phyloP scores from a whole-genome alignment of 2,113 vertebrate species.

The Reinhardtius hippoglossoides region DNA sequence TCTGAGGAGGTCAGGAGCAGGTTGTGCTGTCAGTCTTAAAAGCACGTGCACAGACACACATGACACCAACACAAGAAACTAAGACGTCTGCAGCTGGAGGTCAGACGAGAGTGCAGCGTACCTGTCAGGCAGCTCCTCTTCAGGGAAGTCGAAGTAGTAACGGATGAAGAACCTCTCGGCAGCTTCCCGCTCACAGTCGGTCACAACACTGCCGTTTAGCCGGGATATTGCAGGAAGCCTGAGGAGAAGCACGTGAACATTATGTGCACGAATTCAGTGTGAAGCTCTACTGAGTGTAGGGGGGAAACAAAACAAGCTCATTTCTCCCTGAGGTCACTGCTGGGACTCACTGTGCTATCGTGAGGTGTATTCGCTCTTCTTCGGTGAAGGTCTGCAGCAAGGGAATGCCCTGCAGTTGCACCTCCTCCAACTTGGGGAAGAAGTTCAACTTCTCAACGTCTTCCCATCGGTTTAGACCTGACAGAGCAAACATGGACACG shows the following conservation, averaged over 20 bases:
- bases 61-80: background rate
- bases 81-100: background rate
- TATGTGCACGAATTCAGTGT: background rate
- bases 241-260: background rate
- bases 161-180: slow-evolving; percentile 98
- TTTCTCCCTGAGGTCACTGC: background rate
- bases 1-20: slow-evolving; percentile 70
- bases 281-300: background rate
- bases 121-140: slow-evolving; percentile 93
- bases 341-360: slow-evolving; percentile 88
- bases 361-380: slow-evolving; percentile 90
- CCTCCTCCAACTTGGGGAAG: slow-evolving; percentile 95
- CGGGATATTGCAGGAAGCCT: slow-evolving; percentile 91
- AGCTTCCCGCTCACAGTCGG: slow-evolving; percentile 91
- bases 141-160: slow-evolving; percentile 89
- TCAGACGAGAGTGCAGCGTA: slow-evolving; percentile 42
- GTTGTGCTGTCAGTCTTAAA: background rate
- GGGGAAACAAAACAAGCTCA: background rate
- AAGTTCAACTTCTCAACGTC: slow-evolving; percentile 97
- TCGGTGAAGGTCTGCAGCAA: slow-evolving; percentile 93
- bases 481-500: background rate
- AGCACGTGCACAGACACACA: background rate
- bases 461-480: slow-evolving; percentile 94
- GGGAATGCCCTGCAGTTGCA: slow-evolving; percentile 94
- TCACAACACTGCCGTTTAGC: slow-evolving; percentile 94